Percentiles rank a stretch among this genome's conserved stretches.
These are phyloP conservation scores for Sebastolobus altivelis DNA, from an alignment of 2,797 vertebrate species.

Conservation along the genomic window DNA sequence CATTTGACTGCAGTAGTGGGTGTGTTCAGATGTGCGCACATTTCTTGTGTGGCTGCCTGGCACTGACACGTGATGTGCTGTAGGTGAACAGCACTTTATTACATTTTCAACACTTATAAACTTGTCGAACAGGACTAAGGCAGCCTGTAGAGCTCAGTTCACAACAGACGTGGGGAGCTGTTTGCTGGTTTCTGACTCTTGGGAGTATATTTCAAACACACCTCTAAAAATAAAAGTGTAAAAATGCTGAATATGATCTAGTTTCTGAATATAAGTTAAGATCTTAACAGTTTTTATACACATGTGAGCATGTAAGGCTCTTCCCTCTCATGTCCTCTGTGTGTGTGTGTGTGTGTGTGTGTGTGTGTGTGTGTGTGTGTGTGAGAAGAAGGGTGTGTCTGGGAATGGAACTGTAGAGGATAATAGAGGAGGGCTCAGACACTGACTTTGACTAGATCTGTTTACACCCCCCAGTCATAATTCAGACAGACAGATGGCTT, in stretches of 20 bases:
- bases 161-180: too few species aligned
- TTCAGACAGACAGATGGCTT: slow-evolving; percentile 53
- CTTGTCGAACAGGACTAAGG: slow-evolving; percentile 23
- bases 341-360: slow-evolving; percentile 9
- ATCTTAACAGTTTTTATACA: neutral
- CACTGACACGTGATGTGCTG: slow-evolving; percentile 16
- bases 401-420: slow-evolving; percentile 61
- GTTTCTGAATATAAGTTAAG: neutral
- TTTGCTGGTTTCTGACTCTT: neutral
- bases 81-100: neutral
- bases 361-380: slow-evolving; percentile 12
- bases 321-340: neutral
- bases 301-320: neutral
- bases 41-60: slow-evolving; percentile 3
- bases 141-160: neutral
- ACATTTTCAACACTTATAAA: slow-evolving; percentile 20
- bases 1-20: slow-evolving; percentile 59
- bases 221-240: neutral
- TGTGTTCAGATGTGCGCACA: slow-evolving; percentile 32
- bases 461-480: slow-evolving; percentile 74
- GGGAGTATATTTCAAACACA: neutral
- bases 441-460: slow-evolving; percentile 66
- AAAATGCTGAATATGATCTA: neutral
- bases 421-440: slow-evolving; percentile 70
- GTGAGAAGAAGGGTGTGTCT: slow-evolving; percentile 76